These are phyloP conservation scores for Drosophila villosipedis DNA, from an alignment of 2,888 invertebrate species.

Conservation along the genomic window DNA sequence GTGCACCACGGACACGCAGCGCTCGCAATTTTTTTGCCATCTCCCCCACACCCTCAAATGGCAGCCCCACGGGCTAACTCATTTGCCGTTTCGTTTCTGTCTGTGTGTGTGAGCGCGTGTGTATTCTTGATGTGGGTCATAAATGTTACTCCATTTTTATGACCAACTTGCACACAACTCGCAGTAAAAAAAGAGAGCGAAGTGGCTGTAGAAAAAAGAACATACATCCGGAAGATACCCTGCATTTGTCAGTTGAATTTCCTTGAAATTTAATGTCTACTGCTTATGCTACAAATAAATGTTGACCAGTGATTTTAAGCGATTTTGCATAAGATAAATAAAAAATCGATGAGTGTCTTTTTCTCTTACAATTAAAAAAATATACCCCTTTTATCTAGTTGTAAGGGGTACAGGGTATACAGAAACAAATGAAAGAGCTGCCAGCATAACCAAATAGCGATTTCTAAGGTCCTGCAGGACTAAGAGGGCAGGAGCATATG, in stretches of 20 bases:
- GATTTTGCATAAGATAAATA: background rate
- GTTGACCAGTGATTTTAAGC: too few species aligned
- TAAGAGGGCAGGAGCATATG: background rate
- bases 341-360: background rate
- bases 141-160: conserved; percentile 82
- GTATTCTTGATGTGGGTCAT: conserved; percentile 77
- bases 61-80: conserved; percentile 10
- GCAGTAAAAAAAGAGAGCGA: conserved; percentile 43
- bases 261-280: background rate
- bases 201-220: conserved; percentile 18
- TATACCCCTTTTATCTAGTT: background rate
- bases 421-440: conserved; percentile 70
- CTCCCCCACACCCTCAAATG: background rate
- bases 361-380: background rate
- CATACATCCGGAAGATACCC: background rate
- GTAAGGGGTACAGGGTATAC: conserved; percentile 1
- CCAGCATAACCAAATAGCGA: conserved; percentile 76
- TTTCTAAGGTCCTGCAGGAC: conserved; percentile 33
- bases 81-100: conserved; percentile 44
- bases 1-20: conserved; percentile 49
- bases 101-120: conserved; percentile 17
- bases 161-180: conserved; percentile 79
- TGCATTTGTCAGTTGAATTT: background rate
- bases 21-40: conserved; percentile 38
- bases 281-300: background rate